These are phyloP conservation scores for Prochilodus magdalenae DNA, from an alignment of 2,113 vertebrate species.

Conservation along the genomic window DNA sequence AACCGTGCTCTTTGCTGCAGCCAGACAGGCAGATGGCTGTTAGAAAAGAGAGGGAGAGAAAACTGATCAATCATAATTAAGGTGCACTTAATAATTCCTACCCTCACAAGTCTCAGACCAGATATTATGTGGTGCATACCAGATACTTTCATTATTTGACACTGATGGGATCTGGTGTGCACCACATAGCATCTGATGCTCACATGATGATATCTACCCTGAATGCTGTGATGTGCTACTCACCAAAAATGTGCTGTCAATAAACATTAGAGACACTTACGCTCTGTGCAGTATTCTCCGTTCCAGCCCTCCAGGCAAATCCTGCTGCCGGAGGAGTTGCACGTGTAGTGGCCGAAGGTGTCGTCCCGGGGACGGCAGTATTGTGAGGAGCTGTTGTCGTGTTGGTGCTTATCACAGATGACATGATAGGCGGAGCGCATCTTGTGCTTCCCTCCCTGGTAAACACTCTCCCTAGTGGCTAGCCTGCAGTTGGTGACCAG, in stretches of 20 bases:
- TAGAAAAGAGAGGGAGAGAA: conserved; percentile 55
- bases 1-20: conserved; percentile 80
- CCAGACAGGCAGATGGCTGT: conserved; percentile 81
- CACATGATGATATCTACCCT: too few species aligned
- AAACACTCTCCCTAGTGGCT: conserved; percentile 82
- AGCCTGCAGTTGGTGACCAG: conserved; percentile 86
- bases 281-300: conserved; percentile 91
- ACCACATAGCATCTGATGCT: too few species aligned
- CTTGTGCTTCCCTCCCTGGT: conserved; percentile 75
- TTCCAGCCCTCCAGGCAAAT: conserved; percentile 89
- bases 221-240: too few species aligned
- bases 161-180: too few species aligned
- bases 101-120: conserved; percentile 42
- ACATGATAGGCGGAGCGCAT: conserved; percentile 94
- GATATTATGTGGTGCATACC: conserved; percentile 74
- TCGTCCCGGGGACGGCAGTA: conserved; percentile 91
- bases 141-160: not conserved
- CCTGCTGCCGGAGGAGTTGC: conserved; percentile 86
- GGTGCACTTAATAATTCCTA: conserved; percentile 20
- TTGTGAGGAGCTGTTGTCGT: conserved; percentile 94
- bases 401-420: conserved; percentile 94
- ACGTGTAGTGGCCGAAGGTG: conserved; percentile 92
- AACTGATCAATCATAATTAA: conserved; percentile 47
- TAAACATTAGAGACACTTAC: conserved; percentile 87
- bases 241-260: not conserved